phyloP scores from a whole-genome alignment of 2,797 vertebrate genomes.

The Graptemys geographica region DNA sequence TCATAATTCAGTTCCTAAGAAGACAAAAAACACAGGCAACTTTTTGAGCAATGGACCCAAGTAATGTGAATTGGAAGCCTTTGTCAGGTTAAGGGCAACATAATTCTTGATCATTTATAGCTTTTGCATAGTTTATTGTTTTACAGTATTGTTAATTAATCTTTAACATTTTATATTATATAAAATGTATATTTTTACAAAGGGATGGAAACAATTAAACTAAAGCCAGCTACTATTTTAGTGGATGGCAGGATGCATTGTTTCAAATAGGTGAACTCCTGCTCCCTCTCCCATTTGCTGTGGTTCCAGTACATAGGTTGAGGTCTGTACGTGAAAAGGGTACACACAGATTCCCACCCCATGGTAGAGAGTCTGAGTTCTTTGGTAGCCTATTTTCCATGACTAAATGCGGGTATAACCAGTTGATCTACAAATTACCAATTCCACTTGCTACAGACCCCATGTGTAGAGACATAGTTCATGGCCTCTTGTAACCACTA shows the following conservation, averaged over 20 bases:
- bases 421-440: neutral
- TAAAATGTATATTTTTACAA: neutral
- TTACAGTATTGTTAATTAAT: neutral
- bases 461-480: neutral
- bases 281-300: neutral
- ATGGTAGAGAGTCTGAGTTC: neutral
- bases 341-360: neutral
- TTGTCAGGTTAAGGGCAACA: neutral
- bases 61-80: neutral
- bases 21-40: neutral
- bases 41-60: neutral
- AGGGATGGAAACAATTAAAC: neutral
- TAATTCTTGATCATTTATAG: neutral
- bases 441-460: neutral
- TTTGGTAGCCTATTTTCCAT: neutral
- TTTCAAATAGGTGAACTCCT: neutral
- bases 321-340: neutral
- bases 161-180: neutral
- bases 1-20: neutral
- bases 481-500: neutral
- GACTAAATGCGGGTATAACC: neutral
- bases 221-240: neutral
- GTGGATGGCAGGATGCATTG: neutral
- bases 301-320: neutral
- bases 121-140: neutral